Conservation (phyloP, 2,888 invertebrate species). For the Philaethria dido region DNA sequence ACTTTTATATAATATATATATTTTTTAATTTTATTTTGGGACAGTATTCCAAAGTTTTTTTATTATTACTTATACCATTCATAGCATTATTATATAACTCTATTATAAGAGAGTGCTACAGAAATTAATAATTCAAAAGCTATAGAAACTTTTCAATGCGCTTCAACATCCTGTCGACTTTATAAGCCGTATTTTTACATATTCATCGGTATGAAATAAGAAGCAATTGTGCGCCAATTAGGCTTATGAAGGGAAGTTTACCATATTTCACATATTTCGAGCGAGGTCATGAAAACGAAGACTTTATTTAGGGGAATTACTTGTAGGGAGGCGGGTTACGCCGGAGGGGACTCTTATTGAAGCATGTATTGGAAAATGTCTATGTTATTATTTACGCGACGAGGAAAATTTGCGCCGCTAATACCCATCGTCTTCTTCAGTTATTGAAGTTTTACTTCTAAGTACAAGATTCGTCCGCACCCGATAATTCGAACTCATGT, state of each 20-base stretch:
- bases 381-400: slow-evolving; percentile 74
- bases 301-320: slow-evolving; percentile 33
- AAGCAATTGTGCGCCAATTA: slow-evolving; percentile 16
- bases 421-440: slow-evolving; percentile 70
- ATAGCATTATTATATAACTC: not conserved
- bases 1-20: too few species aligned
- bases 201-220: not conserved
- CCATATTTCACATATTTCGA: slow-evolving; percentile 27
- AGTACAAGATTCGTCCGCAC: slow-evolving; percentile 55
- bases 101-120: not conserved
- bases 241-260: slow-evolving; percentile 18
- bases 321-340: slow-evolving; percentile 40
- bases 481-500: slow-evolving; percentile 23
- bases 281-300: slow-evolving; percentile 30
- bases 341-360: slow-evolving; percentile 57
- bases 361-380: slow-evolving; percentile 74
- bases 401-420: slow-evolving; percentile 66
- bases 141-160: not conserved
- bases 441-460: slow-evolving; percentile 65
- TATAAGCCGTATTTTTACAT: slow-evolving; percentile 5
- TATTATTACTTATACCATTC: too few species aligned
- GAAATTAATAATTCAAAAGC: not conserved
- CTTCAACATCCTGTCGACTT: not conserved
- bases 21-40: too few species aligned
- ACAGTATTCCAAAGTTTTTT: too few species aligned